Evolutionary conservation across 2,888 invertebrate species (phyloP).

Genomic region (Drosophila emarginata): DNA sequence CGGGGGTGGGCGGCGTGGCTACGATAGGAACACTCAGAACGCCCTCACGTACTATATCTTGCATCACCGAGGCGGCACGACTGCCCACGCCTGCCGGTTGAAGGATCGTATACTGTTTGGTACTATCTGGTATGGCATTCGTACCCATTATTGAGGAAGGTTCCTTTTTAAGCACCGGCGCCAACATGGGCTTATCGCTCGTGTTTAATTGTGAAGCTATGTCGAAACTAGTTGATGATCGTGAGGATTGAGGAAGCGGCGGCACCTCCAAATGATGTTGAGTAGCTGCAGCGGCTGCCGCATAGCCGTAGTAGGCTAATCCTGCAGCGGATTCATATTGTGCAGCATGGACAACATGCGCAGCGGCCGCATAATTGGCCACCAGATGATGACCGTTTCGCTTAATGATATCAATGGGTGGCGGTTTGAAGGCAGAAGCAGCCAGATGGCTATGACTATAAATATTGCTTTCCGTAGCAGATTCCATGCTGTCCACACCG

Average conservation of each 20-base stretch:
- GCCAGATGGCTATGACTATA: constrained; percentile 88
- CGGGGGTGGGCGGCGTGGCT: constrained; percentile 53
- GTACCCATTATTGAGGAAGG: constrained; percentile 26
- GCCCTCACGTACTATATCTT: constrained; percentile 88
- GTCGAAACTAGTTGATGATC: constrained; percentile 46
- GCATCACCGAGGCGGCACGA: constrained; percentile 90
- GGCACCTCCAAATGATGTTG: constrained; percentile 51
- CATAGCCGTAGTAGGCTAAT: constrained; percentile 75
- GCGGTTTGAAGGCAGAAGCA: constrained; percentile 91
- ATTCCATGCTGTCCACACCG: constrained; percentile 8
- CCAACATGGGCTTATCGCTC: constrained; percentile 27
- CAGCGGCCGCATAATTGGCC: constrained; percentile 67
- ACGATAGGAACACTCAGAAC: constrained; percentile 85
- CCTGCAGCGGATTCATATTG: constrained; percentile 39
- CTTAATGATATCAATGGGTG: constrained; percentile 86
- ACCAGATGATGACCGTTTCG: constrained; percentile 81
- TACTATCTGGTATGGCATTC: constrained; percentile 70
- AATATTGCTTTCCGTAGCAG: constrained; percentile 80
- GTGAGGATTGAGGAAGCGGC: constrained; percentile 14
- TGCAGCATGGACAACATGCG: constrained; percentile 59
- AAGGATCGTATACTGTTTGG: constrained; percentile 93
- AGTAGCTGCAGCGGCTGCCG: constrained; percentile 61
- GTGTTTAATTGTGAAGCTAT: constrained; percentile 48
- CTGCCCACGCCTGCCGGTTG: constrained; percentile 92
- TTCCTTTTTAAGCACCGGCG: constrained; percentile 28